Percentiles rank a stretch among this genome's conserved stretches.
phyloP scores from a whole-genome alignment of 2,888 invertebrate species.

The Melangyna quadrimaculata region DNA sequence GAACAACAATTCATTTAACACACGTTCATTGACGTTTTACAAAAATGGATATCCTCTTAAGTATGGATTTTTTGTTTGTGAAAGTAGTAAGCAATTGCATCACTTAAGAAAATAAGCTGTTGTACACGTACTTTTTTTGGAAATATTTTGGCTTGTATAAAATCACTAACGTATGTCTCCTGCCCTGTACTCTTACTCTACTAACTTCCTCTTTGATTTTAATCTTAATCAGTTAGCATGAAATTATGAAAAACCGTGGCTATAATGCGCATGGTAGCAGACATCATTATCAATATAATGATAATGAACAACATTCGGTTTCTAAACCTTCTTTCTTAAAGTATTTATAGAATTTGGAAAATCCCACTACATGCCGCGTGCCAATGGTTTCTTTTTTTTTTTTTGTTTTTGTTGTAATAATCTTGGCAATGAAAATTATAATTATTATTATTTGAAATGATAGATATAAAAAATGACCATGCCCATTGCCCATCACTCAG shows the following conservation, averaged over 20 bases:
- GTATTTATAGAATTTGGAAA: neutral
- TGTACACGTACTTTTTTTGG: too few relatives aligned
- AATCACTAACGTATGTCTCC: too few relatives aligned
- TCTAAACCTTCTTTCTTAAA: neutral
- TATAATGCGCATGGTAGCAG: too few relatives aligned
- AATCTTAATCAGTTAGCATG: too few relatives aligned
- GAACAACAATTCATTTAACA: neutral
- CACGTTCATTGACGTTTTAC: neutral
- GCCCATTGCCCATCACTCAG: constrained; percentile 19
- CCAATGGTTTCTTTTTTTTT: neutral
- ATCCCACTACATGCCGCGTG: neutral
- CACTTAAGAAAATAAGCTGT: neutral
- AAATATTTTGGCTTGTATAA: too few relatives aligned
- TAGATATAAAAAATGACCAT: constrained; percentile 18
- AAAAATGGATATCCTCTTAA: neutral
- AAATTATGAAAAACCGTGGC: too few relatives aligned
- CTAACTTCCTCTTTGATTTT: too few relatives aligned
- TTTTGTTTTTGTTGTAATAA: neutral
- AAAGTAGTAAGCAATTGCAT: neutral
- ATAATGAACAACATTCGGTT: neutral
- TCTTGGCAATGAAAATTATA: constrained; percentile 34
- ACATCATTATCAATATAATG: too few relatives aligned
- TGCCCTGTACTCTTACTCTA: too few relatives aligned
- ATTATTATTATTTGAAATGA: constrained; percentile 10
- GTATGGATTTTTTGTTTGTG: neutral